These are phyloP conservation scores for Acrobasis suavella DNA, from an alignment of 2,888 invertebrate species.

Conservation along the genomic window DNA sequence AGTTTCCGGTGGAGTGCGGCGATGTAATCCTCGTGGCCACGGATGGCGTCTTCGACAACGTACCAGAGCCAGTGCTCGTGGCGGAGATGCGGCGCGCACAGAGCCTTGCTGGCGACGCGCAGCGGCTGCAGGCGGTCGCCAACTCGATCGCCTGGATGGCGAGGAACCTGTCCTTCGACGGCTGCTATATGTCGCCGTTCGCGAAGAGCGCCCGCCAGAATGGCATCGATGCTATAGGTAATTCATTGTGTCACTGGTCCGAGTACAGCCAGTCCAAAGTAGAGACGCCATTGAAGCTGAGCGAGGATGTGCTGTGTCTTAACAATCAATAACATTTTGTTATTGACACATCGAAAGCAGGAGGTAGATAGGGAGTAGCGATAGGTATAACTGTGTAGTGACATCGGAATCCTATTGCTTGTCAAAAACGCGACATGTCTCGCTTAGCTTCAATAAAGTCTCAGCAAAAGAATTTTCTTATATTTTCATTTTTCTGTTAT, in stretches of 20 bases:
- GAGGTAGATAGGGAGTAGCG: no score
- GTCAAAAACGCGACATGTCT: no score
- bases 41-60: conserved; percentile 99
- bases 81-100: conserved; percentile 89
- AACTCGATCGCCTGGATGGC: conserved; percentile 98
- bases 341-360: conserved; percentile 19
- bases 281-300: no score
- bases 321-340: no score
- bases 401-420: no score
- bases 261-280: no score
- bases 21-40: conserved; percentile 98
- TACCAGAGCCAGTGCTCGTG: conserved; percentile 94
- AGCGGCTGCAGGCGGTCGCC: conserved; percentile 93
- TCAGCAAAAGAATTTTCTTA: no score
- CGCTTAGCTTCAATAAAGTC: no score
- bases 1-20: conserved; percentile 94
- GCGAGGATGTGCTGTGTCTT: no score
- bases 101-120: conserved; percentile 80
- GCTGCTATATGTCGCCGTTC: conserved; percentile 97
- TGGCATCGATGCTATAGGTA: conserved; percentile 95
- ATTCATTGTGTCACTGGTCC: conserved; percentile 2
- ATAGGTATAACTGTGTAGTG: no score
- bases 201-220: conserved; percentile 95
- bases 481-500: no score
- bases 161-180: conserved; percentile 95